A percentile compares a stretch with the other conserved stretches of the same genome.
Evolutionary conservation across 2,888 invertebrate species (phyloP).

Genomic region (Podabrus alpinus): DNA sequence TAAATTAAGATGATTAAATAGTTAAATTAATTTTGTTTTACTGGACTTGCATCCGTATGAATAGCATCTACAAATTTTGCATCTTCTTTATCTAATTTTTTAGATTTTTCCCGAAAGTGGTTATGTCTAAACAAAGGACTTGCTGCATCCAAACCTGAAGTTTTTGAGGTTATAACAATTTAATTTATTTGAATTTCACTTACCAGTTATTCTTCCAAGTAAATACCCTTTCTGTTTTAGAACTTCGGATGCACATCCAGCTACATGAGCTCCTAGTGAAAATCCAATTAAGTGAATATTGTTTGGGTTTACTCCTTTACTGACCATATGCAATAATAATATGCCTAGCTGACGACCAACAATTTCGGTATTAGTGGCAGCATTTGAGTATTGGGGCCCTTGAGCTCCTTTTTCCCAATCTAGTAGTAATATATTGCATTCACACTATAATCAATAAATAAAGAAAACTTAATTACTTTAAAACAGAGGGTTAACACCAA

Average conservation of each 20-base stretch:
- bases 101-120: conserved; percentile 59
- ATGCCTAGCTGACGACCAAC: conserved; percentile 63
- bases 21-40: conserved; percentile 30
- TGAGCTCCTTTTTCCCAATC: conserved; percentile 64
- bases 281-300: conserved; percentile 63
- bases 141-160: conserved; percentile 80
- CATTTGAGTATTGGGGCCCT: conserved; percentile 60
- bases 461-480: neutral
- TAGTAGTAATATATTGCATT: conserved; percentile 60
- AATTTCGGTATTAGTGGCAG: conserved; percentile 65
- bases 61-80: conserved; percentile 70
- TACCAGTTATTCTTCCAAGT: conserved; percentile 64
- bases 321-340: conserved; percentile 57
- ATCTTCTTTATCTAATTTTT: conserved; percentile 65
- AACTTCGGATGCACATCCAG: conserved; percentile 62
- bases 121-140: conserved; percentile 73
- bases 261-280: conserved; percentile 65
- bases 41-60: conserved; percentile 66
- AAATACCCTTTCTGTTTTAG: conserved; percentile 56
- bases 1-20: neutral
- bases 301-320: conserved; percentile 54
- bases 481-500: neutral
- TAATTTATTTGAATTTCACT: neutral
- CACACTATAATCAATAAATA: conserved; percentile 52
- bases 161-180: neutral